Conservation (phyloP, 2,113 vertebrate species). For the Sphyrna mokarran region DNA sequence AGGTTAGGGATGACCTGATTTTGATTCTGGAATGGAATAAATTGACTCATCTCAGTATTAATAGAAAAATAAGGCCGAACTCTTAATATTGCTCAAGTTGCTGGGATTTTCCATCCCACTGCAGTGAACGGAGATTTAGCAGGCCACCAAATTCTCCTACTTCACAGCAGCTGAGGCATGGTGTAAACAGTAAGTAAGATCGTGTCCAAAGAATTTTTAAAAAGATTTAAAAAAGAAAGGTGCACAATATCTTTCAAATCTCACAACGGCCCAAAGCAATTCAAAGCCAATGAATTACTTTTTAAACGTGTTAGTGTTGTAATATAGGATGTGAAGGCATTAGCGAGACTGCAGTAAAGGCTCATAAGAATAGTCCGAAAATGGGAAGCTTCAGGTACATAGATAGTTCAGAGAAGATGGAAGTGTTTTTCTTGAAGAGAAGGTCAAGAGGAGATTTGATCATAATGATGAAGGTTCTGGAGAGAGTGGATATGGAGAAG, state of each 20-base stretch:
- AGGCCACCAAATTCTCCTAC: too few species aligned
- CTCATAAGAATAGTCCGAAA: background rate
- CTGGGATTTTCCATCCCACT: too few species aligned
- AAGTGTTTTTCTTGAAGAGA: background rate
- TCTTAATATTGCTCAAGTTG: too few species aligned
- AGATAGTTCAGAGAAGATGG: background rate
- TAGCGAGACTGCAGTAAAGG: background rate
- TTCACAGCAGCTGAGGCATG: too few species aligned
- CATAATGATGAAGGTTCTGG: background rate
- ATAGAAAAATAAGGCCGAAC: background rate
- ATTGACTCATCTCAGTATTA: background rate
- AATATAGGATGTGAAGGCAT: background rate
- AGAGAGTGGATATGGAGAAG: background rate
- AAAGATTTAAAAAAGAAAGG: background rate
- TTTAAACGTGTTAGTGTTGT: background rate
- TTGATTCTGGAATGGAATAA: background rate
- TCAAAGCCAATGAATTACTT: background rate
- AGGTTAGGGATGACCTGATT: background rate
- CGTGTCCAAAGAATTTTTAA: background rate
- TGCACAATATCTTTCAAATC: background rate
- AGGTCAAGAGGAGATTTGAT: background rate
- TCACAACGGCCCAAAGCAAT: background rate
- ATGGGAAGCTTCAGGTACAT: background rate
- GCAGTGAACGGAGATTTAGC: too few species aligned
- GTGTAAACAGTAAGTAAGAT: too few species aligned